phyloP scores from a whole-genome alignment of 1,140 invertebrate genomes.

The Contarinia nasturtii region DNA sequence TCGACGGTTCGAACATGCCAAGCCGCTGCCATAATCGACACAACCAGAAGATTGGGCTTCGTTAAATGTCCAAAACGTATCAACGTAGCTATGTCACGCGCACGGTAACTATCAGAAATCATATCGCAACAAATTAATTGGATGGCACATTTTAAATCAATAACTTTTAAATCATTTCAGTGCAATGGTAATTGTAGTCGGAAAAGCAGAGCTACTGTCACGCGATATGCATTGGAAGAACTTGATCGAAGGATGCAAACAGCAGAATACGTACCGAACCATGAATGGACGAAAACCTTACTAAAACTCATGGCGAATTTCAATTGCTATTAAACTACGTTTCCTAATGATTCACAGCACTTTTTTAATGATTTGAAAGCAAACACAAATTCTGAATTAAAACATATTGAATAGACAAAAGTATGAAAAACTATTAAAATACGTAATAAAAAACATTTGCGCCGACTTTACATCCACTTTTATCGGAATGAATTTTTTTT shows the following conservation, averaged over 20 bases:
- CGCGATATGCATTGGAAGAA: slow-evolving; percentile 50
- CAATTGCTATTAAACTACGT: no score
- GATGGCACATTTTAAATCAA: neutral
- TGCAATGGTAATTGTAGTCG: slow-evolving; percentile 57
- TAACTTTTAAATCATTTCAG: slow-evolving; percentile 14
- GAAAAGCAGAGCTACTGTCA: slow-evolving; percentile 56
- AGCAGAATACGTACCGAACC: slow-evolving; percentile 37
- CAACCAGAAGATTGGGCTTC: slow-evolving; percentile 49
- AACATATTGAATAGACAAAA: no score
- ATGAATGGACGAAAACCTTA: no score
- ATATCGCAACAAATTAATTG: neutral
- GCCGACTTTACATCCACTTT: no score
- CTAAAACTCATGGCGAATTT: no score
- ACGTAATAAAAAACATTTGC: no score
- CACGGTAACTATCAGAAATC: slow-evolving; percentile 18
- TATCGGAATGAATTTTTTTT: no score
- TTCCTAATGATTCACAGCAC: no score
- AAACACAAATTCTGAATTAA: no score
- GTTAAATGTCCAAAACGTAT: slow-evolving; percentile 53
- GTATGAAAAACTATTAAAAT: no score
- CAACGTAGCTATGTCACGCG: slow-evolving; percentile 74
- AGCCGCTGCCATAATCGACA: slow-evolving; percentile 27
- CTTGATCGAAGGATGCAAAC: slow-evolving; percentile 41
- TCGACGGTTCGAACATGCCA: slow-evolving; percentile 58
- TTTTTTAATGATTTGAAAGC: no score